Evolutionary conservation across 2,797 vertebrate species (phyloP), one percentile per base, ranked within the genome.

Genomic region (Cottoperca gobio): DNA sequence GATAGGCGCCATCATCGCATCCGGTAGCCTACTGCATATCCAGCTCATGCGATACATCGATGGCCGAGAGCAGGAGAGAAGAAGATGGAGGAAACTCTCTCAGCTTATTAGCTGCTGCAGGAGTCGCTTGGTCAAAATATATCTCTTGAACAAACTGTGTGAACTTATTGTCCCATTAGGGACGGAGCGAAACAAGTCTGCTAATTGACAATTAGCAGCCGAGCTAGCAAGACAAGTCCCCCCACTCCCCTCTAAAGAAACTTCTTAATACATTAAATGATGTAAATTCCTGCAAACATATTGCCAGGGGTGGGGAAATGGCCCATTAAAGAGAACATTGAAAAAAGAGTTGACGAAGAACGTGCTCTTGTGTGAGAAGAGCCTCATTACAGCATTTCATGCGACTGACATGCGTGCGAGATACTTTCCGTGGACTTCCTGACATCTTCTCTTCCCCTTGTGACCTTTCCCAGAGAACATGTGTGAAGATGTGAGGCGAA

Each of bases 391-490:
- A 17, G 12, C 8, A 16, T 17, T 45, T 42, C 21, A 24, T 45
- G 19, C 33, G 31, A 40, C 52, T 62, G 26, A 26, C 2, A 14
- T 40, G 11, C 55, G 23, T 9, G 26, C 13, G 9, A 37, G n/a
- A 26, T 19, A 26, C 63, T 67, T 61, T 57, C 54, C 4, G 4
- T 33, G n/a, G 10, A 46, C n/a, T 39, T 52, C 3, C 45, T 35
- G 48, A 48, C 1, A 0, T 72, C 21, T 35, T 50, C 39, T 26
- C 35, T 64, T n/a, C 21, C 40, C 19, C 37, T 55, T 14, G 17
- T 76, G 67, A 85, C 73, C 60, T 77, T 74, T 59, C 12, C n/a
- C 31, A 55, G 39, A 48, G 39, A 73, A 28, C 35, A 66, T 5
- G 45, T 61, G 65, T 68, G 58, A 52, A 55, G 35, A 45, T 37